Evolutionary conservation across 2,113 vertebrate species (phyloP).

Genomic region (Mellivora capensis): DNA sequence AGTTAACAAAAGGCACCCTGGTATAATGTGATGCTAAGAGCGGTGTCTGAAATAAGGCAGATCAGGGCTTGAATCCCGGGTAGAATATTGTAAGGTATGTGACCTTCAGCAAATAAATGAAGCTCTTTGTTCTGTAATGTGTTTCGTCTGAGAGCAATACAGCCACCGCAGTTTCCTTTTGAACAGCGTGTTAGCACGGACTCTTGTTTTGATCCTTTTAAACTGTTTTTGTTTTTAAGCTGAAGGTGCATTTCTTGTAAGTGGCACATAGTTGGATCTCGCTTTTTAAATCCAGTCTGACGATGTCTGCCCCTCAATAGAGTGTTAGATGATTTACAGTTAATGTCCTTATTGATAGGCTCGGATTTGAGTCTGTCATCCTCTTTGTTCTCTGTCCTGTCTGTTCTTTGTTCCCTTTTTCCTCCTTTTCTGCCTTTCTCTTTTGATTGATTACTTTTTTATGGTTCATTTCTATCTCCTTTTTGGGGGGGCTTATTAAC

Average conservation of each 20-base stretch:
- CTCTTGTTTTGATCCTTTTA: not conserved
- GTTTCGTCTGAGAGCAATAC: not conserved
- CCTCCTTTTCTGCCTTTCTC: not conserved
- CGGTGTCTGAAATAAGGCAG: not conserved
- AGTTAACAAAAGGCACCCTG: not conserved
- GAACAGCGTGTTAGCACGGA: not conserved
- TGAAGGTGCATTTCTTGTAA: not conserved
- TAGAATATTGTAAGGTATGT: not conserved
- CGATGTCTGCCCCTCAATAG: not conserved
- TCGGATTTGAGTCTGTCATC: not conserved
- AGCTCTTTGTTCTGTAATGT: not conserved
- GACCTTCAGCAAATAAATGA: not conserved
- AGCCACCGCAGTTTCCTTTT: not conserved
- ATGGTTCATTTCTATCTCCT: not conserved
- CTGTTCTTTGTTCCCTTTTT: not conserved
- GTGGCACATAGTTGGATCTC: not conserved
- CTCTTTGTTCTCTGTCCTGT: not conserved
- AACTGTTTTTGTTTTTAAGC: not conserved
- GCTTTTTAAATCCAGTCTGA: constrained; percentile 3
- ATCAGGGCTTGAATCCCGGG: not conserved
- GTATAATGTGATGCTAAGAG: not conserved
- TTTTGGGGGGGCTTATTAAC: not conserved
- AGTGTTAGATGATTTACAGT: not conserved
- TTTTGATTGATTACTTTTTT: not conserved
- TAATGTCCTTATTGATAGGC: not conserved